Base-by-base conservation (phyloP, 2,797 vertebrate genomes). In the Phaenicophaeus curvirostris region DNA sequence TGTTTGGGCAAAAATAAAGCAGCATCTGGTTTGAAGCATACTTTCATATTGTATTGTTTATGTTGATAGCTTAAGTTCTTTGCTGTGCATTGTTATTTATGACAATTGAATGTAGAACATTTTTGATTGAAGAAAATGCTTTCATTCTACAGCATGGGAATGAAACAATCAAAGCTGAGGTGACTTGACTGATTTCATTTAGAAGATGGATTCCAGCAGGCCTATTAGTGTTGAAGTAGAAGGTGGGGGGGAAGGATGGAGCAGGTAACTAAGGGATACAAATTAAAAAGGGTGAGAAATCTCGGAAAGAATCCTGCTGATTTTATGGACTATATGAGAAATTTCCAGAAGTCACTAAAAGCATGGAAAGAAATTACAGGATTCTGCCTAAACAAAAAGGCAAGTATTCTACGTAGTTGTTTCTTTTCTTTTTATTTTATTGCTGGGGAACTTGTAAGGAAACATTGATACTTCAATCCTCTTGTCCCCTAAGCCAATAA, bases 251-350 rank as follows among this genome's bases (percentile, higher is more conserved):
- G 98, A 98, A 97, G 97, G 98, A 98, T 96, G 96, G 96, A 97
- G 97, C 97, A 98, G 95, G 98, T 99, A 99, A 98, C 98, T 98
- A 98, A 97, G 97, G 98, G 97, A 98, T 98, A 98, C 98, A 96
- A 97, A 98, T 98, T 97, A 97, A 98, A 99, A 99, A 98, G 97
- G 98, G 97, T 98, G 93, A 97, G 97, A 98, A 98, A 98, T 98
- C 97, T 97, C 88, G 97, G 96, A 96, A 98, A 97, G 98, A 98
- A 98, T 97, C 93, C 97, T 98, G 97, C 97, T 98, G 97, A 97
- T 58, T 89, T 95, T 97, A 97, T 93, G 96, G 96, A 97, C 97
- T 98, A 98, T 96, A 97, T 96, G 93, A 98, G 96, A 98, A 98
- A 98, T 98, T 98, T 97, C 97, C 96, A 95, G 86, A 82, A 98